Base-by-base conservation (phyloP, 1,140 invertebrate species). In the Drosophila pallidifrons region DNA sequence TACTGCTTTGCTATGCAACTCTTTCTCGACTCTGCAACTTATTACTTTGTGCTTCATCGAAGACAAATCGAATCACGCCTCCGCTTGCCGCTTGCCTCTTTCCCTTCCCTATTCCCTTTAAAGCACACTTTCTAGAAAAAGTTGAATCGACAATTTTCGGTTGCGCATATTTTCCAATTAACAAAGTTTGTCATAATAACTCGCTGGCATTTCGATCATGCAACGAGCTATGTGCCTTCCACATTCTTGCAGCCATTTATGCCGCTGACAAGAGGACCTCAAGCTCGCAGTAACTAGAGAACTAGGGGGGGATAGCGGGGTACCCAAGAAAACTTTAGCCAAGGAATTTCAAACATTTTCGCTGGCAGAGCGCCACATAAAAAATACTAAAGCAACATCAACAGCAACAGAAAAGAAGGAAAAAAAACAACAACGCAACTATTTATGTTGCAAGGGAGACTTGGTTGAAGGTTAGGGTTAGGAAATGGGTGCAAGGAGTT, bases 161-260 rank as follows among this genome's bases (percentile, higher is more conserved):
- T 54, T 55, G 51, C 35, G 80, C 88, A 88, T 89, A 89, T 83
- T 88, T 88, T 88, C 85, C 83, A 88, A 88, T 88, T 88, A 88
- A 88, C 80, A 88, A 88, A 88, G 66, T 88, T 88, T 89, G 83
- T 89, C 83, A 88, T 88, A 88, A 88, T 88, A 88, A 89, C 81
- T 89, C 74, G 69, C 77, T 63, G 82, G 82, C 72, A 89, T 88
- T 71, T 78, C 63, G 38, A 88, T 72, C 83, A 83, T 83, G 85
- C 88, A 83, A 81, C 74, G 52, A 78, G 83, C 80, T 67, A 89
- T 81, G 77, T 78, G 77, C 69, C 59, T 58, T 1, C 30, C 52
- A 72, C 80, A 87, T 87, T 79, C 86, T 71, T 69, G 54, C 79
- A 79, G 66, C 75, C 75, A 82, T 82, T 87, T 87, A 82, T 85